phyloP scores from a whole-genome alignment of 2,888 invertebrate genomes.

The Thysanoteuthis rhombus region DNA sequence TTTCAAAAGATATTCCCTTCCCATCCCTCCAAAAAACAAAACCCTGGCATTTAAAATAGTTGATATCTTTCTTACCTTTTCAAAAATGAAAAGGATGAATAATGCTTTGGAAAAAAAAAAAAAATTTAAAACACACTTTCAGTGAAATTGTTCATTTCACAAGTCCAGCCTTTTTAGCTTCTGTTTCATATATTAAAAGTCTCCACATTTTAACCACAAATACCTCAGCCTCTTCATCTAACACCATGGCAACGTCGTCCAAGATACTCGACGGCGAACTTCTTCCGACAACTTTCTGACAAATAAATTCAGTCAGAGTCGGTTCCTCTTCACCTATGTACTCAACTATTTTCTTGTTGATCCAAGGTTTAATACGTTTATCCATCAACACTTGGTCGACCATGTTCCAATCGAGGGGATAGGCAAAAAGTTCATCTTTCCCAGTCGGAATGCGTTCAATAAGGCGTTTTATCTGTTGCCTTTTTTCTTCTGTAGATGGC shows the following conservation, averaged over 20 bases:
- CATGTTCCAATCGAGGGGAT: conserved; percentile 89
- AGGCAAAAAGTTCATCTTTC: conserved; percentile 94
- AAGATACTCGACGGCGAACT: conserved; percentile 93
- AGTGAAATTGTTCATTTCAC: conserved; percentile 71
- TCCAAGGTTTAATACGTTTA: conserved; percentile 97
- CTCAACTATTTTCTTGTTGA: conserved; percentile 99
- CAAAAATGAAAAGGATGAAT: conserved; percentile 12
- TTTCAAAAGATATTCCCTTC: neutral
- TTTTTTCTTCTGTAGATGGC: conserved; percentile 83
- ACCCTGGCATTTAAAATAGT: neutral
- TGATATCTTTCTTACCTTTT: neutral
- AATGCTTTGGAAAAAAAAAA: neutral
- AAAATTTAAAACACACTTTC: neutral
- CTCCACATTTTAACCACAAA: conserved; percentile 99
- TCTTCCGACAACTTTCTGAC: conserved; percentile 94
- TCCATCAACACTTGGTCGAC: conserved; percentile 87
- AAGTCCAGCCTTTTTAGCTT: conserved; percentile 94
- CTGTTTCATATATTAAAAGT: conserved; percentile 97
- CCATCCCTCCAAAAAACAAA: neutral
- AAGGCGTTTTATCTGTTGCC: conserved; percentile 93
- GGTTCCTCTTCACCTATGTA: conserved; percentile 99
- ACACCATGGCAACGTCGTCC: conserved; percentile 98
- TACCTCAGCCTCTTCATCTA: conserved; percentile 99
- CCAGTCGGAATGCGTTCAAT: conserved; percentile 99
- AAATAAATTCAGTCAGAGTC: conserved; percentile 98